phyloP scores from a whole-genome alignment of 2,113 vertebrate genomes.

The Erythrocercus mccallii region DNA sequence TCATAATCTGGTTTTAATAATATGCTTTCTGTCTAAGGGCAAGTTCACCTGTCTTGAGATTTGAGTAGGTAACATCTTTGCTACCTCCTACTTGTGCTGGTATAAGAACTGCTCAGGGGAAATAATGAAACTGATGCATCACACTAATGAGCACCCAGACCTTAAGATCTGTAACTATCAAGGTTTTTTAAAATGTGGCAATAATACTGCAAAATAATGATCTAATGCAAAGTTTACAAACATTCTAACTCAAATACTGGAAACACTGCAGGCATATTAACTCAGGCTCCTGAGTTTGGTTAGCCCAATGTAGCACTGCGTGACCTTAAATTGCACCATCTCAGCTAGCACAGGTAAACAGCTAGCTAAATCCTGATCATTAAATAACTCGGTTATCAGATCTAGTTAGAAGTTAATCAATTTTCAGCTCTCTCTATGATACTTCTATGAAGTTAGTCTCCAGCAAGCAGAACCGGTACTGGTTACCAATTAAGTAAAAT shows the following conservation, averaged over 20 bases:
- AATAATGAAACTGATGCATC: background rate
- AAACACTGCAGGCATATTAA: background rate
- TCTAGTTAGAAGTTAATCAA: constrained; percentile 22
- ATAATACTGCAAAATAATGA: background rate
- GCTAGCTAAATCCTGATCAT: background rate
- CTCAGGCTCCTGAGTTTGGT: background rate
- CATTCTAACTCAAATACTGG: background rate
- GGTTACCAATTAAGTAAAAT: constrained; percentile 27
- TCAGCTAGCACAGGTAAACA: background rate
- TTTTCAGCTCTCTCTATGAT: constrained; percentile 30
- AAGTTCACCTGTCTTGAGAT: background rate
- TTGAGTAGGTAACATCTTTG: background rate
- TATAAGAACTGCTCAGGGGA: background rate
- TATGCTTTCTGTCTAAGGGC: background rate
- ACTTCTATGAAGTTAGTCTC: background rate
- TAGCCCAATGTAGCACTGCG: background rate
- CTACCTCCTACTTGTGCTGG: background rate
- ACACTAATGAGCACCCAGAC: background rate
- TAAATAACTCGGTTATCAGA: constrained; percentile 39
- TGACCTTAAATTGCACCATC: background rate
- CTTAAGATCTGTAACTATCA: background rate
- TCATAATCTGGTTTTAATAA: background rate
- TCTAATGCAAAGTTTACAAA: background rate
- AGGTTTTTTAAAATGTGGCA: background rate
- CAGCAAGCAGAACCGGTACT: background rate